Percentiles rank a stretch among this genome's conserved stretches.
Conservation (phyloP, 2,888 invertebrate genomes). For the Eubasilissa splendida region DNA sequence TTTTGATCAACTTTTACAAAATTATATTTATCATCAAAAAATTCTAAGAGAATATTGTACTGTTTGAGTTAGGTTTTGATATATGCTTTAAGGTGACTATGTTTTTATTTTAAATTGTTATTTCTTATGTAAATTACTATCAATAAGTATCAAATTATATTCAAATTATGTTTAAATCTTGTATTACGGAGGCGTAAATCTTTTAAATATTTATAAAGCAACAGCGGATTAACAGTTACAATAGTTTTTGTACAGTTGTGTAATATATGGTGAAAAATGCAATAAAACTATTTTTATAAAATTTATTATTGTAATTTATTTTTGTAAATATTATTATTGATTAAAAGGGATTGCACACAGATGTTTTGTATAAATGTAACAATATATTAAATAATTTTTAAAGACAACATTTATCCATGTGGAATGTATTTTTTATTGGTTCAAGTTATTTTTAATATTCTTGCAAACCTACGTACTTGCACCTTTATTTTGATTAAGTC, state of each 20-base stretch:
- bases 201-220: neutral
- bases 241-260: slow-evolving; percentile 25
- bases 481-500: too few relatives aligned
- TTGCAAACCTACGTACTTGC: too few relatives aligned
- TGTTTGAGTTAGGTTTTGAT: neutral
- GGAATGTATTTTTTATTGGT: too few relatives aligned
- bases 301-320: slow-evolving; percentile 8
- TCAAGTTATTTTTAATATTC: too few relatives aligned
- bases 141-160: neutral
- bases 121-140: slow-evolving; percentile 21
- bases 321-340: slow-evolving; percentile 24
- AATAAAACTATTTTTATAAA: slow-evolving; percentile 37
- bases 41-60: neutral
- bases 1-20: neutral
- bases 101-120: slow-evolving; percentile 14
- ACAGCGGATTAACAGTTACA: neutral
- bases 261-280: slow-evolving; percentile 15
- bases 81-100: neutral
- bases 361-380: neutral
- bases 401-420: too few relatives aligned
- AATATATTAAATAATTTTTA: neutral
- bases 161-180: too few relatives aligned
- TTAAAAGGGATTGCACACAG: neutral
- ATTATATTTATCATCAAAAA: neutral
- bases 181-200: neutral